These are phyloP conservation scores for Oikopleura albicans DNA, from an alignment of 23 tunicate genomes.

Conservation along the genomic window DNA sequence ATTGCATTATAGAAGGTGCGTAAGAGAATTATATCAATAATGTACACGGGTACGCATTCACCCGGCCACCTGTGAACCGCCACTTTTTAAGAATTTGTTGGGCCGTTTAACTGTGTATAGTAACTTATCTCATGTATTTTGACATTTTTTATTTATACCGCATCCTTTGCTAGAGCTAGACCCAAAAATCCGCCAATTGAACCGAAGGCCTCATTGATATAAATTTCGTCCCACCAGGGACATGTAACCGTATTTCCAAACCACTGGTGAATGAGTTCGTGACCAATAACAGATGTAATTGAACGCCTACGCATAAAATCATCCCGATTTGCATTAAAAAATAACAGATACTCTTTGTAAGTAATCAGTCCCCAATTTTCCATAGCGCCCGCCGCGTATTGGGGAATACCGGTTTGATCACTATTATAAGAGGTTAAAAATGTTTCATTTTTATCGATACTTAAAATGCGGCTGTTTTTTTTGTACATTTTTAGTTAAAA, in stretches of 20 bases:
- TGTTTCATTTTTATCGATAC: too few species aligned
- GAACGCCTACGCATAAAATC: not conserved
- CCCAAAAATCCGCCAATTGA: constrained; percentile 6
- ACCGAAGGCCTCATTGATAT: constrained; percentile 3
- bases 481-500: too few species aligned
- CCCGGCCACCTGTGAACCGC: too few species aligned
- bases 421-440: too few species aligned
- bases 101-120: too few species aligned
- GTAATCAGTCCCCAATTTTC: constrained; percentile 99
- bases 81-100: too few species aligned
- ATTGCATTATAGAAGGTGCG: too few species aligned
- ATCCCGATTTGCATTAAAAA: not conserved
- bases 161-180: not conserved
- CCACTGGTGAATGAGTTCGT: constrained; percentile 12
- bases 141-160: too few species aligned
- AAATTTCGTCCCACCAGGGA: constrained; percentile 13
- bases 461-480: too few species aligned
- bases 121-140: too few species aligned
- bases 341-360: constrained; percentile 23
- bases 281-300: not conserved
- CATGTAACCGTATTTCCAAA: constrained; percentile 1
- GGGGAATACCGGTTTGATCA: constrained; percentile 70
- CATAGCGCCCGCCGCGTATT: constrained; percentile 89
- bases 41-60: too few species aligned
- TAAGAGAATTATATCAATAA: too few species aligned